Evolutionary conservation across 2,113 vertebrate genomes (phyloP).

Genomic region (Dicerorhinus sumatrensis): DNA sequence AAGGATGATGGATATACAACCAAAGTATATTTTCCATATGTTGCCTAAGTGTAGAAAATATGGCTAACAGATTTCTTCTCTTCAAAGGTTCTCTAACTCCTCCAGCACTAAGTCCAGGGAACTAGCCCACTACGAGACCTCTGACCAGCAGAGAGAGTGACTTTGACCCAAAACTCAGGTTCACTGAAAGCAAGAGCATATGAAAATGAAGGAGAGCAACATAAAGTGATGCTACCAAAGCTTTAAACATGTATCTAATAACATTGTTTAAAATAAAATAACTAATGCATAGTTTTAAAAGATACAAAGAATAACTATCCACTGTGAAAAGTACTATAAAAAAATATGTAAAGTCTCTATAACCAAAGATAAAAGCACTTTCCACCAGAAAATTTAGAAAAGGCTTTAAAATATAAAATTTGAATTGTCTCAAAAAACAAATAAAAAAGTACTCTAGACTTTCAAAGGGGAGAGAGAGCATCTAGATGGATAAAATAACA

Average conservation of each 20-base stretch:
- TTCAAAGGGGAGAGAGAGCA: background rate
- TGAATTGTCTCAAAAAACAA: background rate
- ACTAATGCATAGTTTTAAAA: background rate
- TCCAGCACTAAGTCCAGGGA: background rate
- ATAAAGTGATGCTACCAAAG: background rate
- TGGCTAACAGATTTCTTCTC: background rate
- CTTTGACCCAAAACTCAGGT: background rate
- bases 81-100: background rate
- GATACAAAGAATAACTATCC: background rate
- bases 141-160: background rate
- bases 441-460: background rate
- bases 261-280: conserved; percentile 42
- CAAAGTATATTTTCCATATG: background rate
- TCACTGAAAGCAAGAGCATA: background rate
- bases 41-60: background rate
- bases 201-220: conserved; percentile 26
- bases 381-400: background rate
- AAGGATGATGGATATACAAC: background rate
- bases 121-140: background rate
- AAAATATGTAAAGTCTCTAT: background rate
- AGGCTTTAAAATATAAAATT: conserved; percentile 37
- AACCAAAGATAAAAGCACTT: background rate
- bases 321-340: background rate
- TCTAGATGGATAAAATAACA: background rate
- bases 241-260: conserved; percentile 36